These are phyloP conservation scores for Saccostrea glomerata DNA, from an alignment of 1,140 invertebrate genomes.

Conservation along the genomic window DNA sequence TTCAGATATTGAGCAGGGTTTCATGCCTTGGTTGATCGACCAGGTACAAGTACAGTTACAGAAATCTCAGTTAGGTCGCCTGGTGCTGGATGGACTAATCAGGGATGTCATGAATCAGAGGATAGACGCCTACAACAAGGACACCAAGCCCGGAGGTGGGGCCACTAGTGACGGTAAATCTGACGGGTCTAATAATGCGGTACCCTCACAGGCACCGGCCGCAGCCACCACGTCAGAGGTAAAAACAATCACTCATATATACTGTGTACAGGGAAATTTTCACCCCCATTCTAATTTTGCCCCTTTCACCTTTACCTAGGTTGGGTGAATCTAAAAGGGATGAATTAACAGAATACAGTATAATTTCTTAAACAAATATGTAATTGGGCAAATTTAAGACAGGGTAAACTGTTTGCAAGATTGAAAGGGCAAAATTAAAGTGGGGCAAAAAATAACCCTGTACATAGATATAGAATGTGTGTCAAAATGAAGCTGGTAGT, in stretches of 20 bases:
- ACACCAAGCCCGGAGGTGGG: conserved; percentile 43
- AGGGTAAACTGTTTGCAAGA: no score
- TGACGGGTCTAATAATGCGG: conserved; percentile 50
- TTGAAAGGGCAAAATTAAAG: no score
- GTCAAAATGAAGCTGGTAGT: no score
- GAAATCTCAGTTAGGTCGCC: conserved; percentile 87
- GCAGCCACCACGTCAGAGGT: conserved; percentile 67
- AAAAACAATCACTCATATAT: neutral
- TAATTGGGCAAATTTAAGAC: no score
- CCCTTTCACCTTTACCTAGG: no score
- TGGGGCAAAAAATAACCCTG: no score
- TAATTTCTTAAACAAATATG: no score
- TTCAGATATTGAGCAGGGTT: conserved; percentile 84
- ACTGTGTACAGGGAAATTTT: no score
- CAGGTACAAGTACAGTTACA: conserved; percentile 89
- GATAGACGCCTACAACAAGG: conserved; percentile 65
- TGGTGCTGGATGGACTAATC: conserved; percentile 85
- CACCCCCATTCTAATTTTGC: no score
- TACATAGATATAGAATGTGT: no score
- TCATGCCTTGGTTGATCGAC: conserved; percentile 92
- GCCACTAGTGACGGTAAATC: conserved; percentile 14
- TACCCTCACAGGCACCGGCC: conserved; percentile 51
- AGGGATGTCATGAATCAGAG: conserved; percentile 74
- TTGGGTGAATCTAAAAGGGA: no score
- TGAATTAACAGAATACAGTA: no score